A percentile compares a stretch with the other conserved stretches of the same genome.
These are phyloP conservation scores for Amblyraja radiata DNA, from an alignment of 2,797 vertebrate genomes.

Conservation along the genomic window DNA sequence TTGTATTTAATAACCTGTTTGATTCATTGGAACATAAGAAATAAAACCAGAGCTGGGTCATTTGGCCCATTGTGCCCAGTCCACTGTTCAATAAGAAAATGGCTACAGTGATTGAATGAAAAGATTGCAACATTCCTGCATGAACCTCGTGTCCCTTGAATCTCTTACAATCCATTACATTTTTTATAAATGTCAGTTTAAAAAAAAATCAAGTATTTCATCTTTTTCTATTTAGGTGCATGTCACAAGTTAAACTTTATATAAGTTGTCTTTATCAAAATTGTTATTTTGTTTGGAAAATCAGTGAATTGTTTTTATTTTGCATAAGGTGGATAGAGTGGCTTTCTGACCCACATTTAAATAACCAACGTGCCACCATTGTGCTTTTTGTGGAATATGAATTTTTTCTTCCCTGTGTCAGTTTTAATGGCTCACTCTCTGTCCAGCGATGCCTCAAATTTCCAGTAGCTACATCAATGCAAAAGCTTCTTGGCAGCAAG, in stretches of 20 bases:
- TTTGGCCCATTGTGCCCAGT: no score
- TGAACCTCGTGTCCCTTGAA: no score
- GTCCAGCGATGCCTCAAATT: background rate
- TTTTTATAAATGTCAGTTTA: background rate
- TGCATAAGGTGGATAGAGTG: background rate
- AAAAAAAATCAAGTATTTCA: no score
- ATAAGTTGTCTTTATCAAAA: background rate
- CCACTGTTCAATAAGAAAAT: no score
- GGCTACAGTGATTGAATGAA: no score
- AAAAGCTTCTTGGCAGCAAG: background rate
- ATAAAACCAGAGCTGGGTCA: background rate
- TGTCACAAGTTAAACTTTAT: background rate
- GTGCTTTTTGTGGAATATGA: background rate
- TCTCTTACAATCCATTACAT: no score
- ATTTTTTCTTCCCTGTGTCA: background rate
- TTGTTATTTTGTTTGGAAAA: background rate
- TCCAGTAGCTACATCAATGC: no score
- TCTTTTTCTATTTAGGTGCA: no score
- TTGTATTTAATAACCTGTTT: conserved; percentile 24
- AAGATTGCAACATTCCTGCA: no score
- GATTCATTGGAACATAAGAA: background rate
- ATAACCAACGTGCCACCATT: background rate
- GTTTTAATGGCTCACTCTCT: background rate
- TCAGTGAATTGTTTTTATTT: background rate
- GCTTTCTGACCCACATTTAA: background rate